A percentile compares a stretch with the other conserved stretches of the same genome.
These are phyloP conservation scores for Hylomyscus alleni DNA, from an alignment of 2,797 vertebrate species.

Conservation along the genomic window DNA sequence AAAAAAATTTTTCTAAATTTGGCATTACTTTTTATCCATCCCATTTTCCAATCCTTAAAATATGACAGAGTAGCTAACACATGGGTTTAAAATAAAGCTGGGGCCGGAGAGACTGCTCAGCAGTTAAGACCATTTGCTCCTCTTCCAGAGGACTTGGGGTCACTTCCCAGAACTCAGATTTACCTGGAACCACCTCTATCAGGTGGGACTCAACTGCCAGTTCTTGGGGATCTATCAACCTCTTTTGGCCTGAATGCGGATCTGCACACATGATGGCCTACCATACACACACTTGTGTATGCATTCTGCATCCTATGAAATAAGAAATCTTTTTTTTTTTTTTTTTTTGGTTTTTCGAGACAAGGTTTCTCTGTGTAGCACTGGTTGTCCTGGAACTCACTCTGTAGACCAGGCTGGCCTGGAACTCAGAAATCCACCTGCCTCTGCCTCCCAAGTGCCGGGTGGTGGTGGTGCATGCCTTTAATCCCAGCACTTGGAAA, in stretches of 20 bases:
- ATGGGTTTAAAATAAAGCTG: conserved; percentile 66
- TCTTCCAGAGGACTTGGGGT: not conserved
- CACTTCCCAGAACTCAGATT: not conserved
- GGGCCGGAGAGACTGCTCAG: not conserved
- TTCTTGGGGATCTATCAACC: not conserved
- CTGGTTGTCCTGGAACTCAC: too few relatives aligned
- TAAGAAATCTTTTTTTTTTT: not conserved
- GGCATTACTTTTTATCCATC: not conserved
- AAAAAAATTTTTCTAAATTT: conserved; percentile 56
- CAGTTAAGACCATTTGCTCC: not conserved
- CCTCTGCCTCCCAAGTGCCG: too few relatives aligned
- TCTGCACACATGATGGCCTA: not conserved
- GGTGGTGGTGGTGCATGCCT: too few relatives aligned
- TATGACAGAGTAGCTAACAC: not conserved
- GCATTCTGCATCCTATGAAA: not conserved
- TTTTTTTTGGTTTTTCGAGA: too few relatives aligned
- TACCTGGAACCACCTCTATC: not conserved
- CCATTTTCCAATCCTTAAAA: conserved; percentile 28
- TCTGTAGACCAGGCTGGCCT: too few relatives aligned
- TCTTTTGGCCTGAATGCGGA: not conserved
- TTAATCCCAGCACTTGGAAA: too few relatives aligned
- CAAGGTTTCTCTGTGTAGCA: too few relatives aligned
- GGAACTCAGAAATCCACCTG: too few relatives aligned
- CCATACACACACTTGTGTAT: not conserved
- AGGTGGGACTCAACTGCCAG: not conserved